phyloP scores from a whole-genome alignment of 1,140 invertebrate genomes.

The Musca domestica region DNA sequence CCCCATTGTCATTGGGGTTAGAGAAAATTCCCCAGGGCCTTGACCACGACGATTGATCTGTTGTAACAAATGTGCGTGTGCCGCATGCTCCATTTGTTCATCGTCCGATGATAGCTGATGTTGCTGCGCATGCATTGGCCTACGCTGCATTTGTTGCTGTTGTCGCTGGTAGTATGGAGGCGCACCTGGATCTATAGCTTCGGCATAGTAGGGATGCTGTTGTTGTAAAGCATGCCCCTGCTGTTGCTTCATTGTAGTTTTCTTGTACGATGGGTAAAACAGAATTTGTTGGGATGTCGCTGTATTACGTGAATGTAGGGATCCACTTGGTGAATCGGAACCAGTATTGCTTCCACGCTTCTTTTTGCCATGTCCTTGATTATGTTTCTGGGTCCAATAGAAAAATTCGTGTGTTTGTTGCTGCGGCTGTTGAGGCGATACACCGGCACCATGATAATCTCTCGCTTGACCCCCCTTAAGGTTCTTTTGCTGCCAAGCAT shows the following conservation, averaged over 20 bases:
- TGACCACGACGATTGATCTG: constrained; percentile 39
- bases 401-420: constrained; percentile 49
- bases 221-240: constrained; percentile 47
- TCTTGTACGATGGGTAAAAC: constrained; percentile 54
- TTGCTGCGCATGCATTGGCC: constrained; percentile 33
- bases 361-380: constrained; percentile 46
- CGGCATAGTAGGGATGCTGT: constrained; percentile 45
- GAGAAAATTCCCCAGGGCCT: constrained; percentile 37
- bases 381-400: constrained; percentile 51
- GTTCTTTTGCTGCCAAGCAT: constrained; percentile 43
- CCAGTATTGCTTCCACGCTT: constrained; percentile 36
- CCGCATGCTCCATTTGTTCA: constrained; percentile 37
- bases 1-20: constrained; percentile 32
- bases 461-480: constrained; percentile 13
- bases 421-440: constrained; percentile 34
- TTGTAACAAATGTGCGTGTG: constrained; percentile 44
- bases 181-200: constrained; percentile 43
- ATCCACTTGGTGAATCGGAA: constrained; percentile 45
- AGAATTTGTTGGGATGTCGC: constrained; percentile 40
- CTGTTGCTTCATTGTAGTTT: constrained; percentile 52
- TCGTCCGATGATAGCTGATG: constrained; percentile 48
- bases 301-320: constrained; percentile 45
- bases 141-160: constrained; percentile 34
- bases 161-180: constrained; percentile 41
- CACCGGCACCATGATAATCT: constrained; percentile 26